phyloP scores from a whole-genome alignment of 2,113 vertebrate genomes.

The Gavialis gangeticus region DNA sequence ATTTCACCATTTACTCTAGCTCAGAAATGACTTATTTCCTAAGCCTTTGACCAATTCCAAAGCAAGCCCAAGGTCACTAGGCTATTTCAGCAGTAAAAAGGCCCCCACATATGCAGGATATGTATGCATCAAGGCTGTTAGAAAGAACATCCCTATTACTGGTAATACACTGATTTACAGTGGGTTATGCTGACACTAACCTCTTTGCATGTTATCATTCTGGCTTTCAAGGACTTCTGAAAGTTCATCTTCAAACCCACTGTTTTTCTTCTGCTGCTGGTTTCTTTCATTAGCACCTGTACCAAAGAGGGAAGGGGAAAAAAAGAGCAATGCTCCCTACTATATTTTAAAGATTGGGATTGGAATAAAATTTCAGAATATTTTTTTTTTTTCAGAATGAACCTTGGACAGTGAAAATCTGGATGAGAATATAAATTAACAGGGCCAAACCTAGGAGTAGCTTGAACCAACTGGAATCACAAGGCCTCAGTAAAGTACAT shows the following conservation, averaged over 20 bases:
- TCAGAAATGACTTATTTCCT: not conserved
- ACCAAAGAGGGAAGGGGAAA: not conserved
- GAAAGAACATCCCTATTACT: constrained; percentile 29
- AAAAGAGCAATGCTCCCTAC: not conserved
- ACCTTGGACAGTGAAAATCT: constrained; percentile 2
- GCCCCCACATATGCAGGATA: constrained; percentile 19
- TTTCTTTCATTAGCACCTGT: constrained; percentile 85
- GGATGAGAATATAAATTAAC: not conserved
- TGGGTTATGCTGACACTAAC: constrained; percentile 67
- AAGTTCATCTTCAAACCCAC: constrained; percentile 73
- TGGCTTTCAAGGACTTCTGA: constrained; percentile 76
- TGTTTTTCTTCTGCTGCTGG: constrained; percentile 78
- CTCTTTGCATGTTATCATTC: constrained; percentile 43
- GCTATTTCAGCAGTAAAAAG: not conserved
- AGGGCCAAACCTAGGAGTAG: not conserved
- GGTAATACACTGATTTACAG: not conserved
- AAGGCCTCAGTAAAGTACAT: constrained; percentile 6
- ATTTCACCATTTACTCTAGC: not conserved
- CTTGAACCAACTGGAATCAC: not conserved
- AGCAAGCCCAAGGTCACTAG: not conserved
- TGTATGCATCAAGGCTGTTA: constrained; percentile 40
- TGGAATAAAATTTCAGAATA: not conserved
- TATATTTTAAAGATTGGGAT: not conserved
- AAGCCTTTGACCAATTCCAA: not conserved
- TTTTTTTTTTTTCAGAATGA: not conserved